Conservation (phyloP, 2,888 invertebrate genomes). For the Drosophila melanosoma region DNA sequence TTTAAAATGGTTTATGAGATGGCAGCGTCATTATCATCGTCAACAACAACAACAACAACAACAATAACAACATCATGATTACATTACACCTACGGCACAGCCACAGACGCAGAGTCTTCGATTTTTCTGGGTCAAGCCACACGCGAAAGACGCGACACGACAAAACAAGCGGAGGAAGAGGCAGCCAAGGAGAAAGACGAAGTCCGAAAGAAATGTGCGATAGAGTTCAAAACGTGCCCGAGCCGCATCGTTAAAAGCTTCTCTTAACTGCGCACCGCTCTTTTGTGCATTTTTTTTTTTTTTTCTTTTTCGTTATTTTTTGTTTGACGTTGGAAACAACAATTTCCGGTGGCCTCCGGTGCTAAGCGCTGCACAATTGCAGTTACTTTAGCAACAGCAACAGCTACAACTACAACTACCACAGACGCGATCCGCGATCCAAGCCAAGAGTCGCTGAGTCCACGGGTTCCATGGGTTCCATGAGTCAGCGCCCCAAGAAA, state of each 20-base stretch:
- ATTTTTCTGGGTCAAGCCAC: conserved; percentile 73
- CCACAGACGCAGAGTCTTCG: conserved; percentile 50
- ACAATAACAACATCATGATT: conserved; percentile 37
- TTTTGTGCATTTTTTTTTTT: conserved; percentile 12
- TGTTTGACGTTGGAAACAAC: conserved; percentile 51
- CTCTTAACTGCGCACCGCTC: conserved; percentile 38
- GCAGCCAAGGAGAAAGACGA: not conserved
- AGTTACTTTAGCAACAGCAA: conserved; percentile 28
- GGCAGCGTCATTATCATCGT: conserved; percentile 45
- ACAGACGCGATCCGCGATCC: conserved; percentile 3
- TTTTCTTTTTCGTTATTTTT: conserved; percentile 7
- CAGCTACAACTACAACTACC: not conserved
- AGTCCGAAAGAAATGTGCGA: conserved; percentile 48
- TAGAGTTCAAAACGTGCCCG: conserved; percentile 77
- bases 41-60: conserved; percentile 14
- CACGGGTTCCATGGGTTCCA: conserved; percentile 26
- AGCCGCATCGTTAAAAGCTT: conserved; percentile 70
- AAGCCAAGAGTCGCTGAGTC: conserved; percentile 4
- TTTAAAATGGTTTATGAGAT: conserved; percentile 76
- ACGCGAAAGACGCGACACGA: conserved; percentile 50
- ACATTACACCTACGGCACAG: conserved; percentile 65
- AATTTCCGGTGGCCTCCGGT: conserved; percentile 67
- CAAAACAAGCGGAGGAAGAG: conserved; percentile 14
- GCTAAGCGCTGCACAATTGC: conserved; percentile 62
- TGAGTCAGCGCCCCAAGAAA: conserved; percentile 66